Percentiles rank a stretch among this genome's conserved stretches.
These are phyloP conservation scores for Cotesia congregata DNA, from an alignment of 2,888 invertebrate genomes.

Conservation along the genomic window DNA sequence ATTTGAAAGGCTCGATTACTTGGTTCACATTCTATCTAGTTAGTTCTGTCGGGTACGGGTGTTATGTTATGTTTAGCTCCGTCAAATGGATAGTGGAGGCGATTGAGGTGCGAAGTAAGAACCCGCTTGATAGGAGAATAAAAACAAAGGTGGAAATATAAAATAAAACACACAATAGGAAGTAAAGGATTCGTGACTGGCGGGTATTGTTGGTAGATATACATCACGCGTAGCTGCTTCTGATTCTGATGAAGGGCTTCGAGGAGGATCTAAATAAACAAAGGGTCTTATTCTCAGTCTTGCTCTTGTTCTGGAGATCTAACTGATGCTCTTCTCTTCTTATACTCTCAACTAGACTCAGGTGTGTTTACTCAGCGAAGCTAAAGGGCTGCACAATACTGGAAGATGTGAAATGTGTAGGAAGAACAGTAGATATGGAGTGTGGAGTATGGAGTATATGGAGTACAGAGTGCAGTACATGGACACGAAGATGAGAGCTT, in stretches of 20 bases:
- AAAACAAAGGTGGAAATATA: neutral
- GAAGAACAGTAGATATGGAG: slow-evolving; percentile 46
- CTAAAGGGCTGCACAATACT: no score
- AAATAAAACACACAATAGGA: neutral
- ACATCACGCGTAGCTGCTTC: slow-evolving; percentile 30
- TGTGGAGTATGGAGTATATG: neutral
- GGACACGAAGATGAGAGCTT: neutral
- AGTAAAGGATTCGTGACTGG: slow-evolving; percentile 45
- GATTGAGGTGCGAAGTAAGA: slow-evolving; percentile 11
- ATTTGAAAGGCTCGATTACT: neutral
- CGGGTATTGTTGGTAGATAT: slow-evolving; percentile 49
- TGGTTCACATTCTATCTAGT: neutral
- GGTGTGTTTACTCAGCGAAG: no score
- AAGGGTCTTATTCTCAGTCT: neutral
- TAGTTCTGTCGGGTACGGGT: no score
- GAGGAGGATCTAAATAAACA: slow-evolving; percentile 16
- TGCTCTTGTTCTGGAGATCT: no score
- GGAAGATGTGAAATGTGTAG: slow-evolving; percentile 26
- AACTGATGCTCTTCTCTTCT: neutral
- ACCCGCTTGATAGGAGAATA: neutral
- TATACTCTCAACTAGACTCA: neutral
- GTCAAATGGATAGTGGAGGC: slow-evolving; percentile 25
- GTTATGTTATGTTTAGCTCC: no score
- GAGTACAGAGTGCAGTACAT: neutral
- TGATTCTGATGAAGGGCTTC: neutral